Base-by-base conservation (phyloP, 2,888 invertebrate genomes). In the Smittia sp. region DNA sequence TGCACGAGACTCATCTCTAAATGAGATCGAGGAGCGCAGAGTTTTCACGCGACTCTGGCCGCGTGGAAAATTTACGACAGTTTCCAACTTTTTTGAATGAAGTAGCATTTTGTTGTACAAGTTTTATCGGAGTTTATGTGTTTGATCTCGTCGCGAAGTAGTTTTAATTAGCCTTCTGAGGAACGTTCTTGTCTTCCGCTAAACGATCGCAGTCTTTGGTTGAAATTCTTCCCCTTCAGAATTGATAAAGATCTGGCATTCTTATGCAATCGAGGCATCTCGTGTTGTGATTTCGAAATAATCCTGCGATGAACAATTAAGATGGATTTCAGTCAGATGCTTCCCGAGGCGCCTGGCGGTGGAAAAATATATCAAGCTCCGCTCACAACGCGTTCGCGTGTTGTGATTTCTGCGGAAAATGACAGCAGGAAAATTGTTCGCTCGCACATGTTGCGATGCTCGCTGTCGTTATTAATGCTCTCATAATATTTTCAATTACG, bases 371-470 rank as follows among this genome's bases (percentile, higher is more conserved):
- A n/a, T n/a, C n/a, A n/a, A n/a, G n/a, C n/a, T n/a, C 39, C 13
- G 39, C 7, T 39, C 39, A 39, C 39, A 39, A 39, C 39, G 13
- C 7, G 13, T 39, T 13, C 7, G 39, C 46, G 15, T 46, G 46
- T 46, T n/a, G 46, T 46, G 46, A 3, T 46, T 46, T 46, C 39
- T 39, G 39, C 4, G 4, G 58, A 58, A 22, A 58, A 13, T 13
- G 58, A 58, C 46, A 2, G 46, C 46, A 6, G 46, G 27, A 27
- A 63, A 24, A 63, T 25, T 25, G 25, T 18, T 46, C 32, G 13
- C 39, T 41, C 41, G 62, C 62, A 72, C 72, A 72, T 72, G 72
- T 72, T 72, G 25, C 62, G 62, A 72, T 54, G 41, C 58, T n/a
- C 22, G 4, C 22, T 6, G 18, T 25, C 7, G 27, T 72, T 72